A percentile compares a stretch with the other conserved stretches of the same genome.
Conservation (phyloP, 1,140 invertebrate species). For the Caenorhabditis latens region DNA sequence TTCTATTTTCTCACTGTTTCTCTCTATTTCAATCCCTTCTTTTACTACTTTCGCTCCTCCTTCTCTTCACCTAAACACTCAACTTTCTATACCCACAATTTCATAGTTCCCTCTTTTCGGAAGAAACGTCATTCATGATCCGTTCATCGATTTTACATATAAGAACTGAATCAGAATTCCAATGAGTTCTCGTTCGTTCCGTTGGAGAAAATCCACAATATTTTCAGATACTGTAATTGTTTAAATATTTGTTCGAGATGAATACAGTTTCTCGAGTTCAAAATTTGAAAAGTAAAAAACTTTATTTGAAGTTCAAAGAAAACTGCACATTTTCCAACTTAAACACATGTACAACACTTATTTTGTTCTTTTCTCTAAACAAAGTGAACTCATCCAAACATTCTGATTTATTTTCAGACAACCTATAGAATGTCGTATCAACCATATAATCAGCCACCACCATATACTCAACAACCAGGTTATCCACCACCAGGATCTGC, state of each 20-base stretch:
- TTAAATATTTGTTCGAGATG: no score
- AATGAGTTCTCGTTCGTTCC: no score
- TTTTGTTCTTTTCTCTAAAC: no score
- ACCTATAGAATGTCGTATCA: constrained; percentile 14
- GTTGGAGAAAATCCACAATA: no score
- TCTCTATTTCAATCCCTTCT: constrained; percentile 4
- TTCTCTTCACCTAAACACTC: constrained; percentile 37
- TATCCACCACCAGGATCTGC: constrained; percentile 49
- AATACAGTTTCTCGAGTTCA: no score
- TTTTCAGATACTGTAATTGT: no score
- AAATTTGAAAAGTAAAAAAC: no score
- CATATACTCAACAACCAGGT: constrained; percentile 44
- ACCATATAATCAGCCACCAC: constrained; percentile 47
- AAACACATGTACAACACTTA: no score
- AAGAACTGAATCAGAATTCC: not conserved
- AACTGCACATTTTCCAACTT: no score
- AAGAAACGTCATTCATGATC: not conserved
- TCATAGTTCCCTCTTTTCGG: not conserved
- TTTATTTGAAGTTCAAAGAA: no score
- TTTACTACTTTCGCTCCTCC: constrained; percentile 35
- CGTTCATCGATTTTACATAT: not conserved
- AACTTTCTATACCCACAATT: constrained; percentile 46
- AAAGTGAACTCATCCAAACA: not conserved
- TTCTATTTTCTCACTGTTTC: no score
- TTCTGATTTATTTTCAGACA: not conserved